Percentiles rank a stretch among this genome's conserved stretches.
phyloP scores from a whole-genome alignment of 2,888 invertebrate genomes.

The Eupithecia dodoneata region DNA sequence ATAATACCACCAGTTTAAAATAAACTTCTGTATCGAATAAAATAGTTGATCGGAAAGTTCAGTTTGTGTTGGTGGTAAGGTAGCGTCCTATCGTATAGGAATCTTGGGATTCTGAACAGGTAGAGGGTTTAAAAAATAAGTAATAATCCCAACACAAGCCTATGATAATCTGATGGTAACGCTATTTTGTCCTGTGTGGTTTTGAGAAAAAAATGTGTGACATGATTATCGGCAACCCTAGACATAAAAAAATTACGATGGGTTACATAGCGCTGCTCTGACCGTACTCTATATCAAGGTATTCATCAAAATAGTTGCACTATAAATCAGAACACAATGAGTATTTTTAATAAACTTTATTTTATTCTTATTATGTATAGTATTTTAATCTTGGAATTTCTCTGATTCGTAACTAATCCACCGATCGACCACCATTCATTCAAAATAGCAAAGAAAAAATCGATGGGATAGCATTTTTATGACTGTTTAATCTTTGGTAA shows the following conservation, averaged over 20 bases:
- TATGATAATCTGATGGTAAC: conserved; percentile 83
- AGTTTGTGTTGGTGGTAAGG: conserved; percentile 61
- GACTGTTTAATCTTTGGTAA: no score
- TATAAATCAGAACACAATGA: no score
- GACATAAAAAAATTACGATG: conserved; percentile 59
- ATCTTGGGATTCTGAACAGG: conserved; percentile 74
- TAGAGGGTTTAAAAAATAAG: conserved; percentile 79
- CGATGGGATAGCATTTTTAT: no score
- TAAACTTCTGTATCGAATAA: conserved; percentile 38
- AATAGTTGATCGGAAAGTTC: conserved; percentile 46
- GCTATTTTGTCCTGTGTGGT: conserved; percentile 84
- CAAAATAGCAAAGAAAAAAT: no score
- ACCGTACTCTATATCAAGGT: neutral
- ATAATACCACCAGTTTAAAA: conserved; percentile 54
- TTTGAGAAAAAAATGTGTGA: conserved; percentile 80
- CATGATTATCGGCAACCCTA: conserved; percentile 80
- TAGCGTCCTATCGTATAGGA: conserved; percentile 67
- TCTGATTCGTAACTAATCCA: no score
- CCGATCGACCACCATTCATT: no score
- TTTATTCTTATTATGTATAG: no score
- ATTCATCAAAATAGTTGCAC: no score
- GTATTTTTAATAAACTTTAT: no score
- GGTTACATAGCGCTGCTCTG: conserved; percentile 55
- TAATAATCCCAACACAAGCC: conserved; percentile 81
- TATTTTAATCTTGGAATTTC: no score